Evolutionary conservation across 2,797 vertebrate species (phyloP).

Genomic region (Brotula barbata): DNA sequence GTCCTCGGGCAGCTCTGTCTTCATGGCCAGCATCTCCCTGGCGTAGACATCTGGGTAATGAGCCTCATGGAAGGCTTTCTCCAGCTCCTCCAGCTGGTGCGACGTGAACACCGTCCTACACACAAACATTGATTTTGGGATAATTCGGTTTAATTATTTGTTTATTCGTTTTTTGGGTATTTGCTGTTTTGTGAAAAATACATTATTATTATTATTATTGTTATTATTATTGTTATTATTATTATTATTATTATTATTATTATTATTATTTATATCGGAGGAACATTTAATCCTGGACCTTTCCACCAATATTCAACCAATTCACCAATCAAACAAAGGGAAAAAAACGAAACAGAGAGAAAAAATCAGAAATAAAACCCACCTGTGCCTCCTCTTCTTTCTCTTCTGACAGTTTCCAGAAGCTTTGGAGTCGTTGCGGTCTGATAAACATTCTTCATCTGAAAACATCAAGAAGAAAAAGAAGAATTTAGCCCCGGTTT

Average conservation of each 20-base stretch:
- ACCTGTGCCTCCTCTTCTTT: conserved; percentile 95
- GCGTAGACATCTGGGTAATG: conserved; percentile 95
- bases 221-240: no score
- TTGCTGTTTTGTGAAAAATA: no score
- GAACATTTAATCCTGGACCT: no score
- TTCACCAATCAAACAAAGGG: not conserved
- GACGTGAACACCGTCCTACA: conserved; percentile 92
- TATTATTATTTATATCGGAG: no score
- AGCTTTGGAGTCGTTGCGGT: conserved; percentile 81
- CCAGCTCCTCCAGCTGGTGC: conserved; percentile 92
- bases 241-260: no score
- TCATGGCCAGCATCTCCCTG: conserved; percentile 93
- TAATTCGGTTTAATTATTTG: no score
- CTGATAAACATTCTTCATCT: conserved; percentile 91
- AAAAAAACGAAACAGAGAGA: no score
- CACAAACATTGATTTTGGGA: not conserved
- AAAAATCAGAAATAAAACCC: conserved; percentile 1
- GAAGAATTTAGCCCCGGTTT: not conserved
- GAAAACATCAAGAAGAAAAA: not conserved
- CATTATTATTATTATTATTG: no score
- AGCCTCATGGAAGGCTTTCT: conserved; percentile 93
- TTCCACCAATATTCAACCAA: no score
- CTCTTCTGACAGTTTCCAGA: conserved; percentile 81
- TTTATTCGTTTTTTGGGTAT: no score
- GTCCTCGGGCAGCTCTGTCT: conserved; percentile 94